Evolutionary conservation across 2,797 vertebrate species (phyloP), one percentile per base, ranked within the genome.

Genomic region (Microctenopoma lineatum): DNA sequence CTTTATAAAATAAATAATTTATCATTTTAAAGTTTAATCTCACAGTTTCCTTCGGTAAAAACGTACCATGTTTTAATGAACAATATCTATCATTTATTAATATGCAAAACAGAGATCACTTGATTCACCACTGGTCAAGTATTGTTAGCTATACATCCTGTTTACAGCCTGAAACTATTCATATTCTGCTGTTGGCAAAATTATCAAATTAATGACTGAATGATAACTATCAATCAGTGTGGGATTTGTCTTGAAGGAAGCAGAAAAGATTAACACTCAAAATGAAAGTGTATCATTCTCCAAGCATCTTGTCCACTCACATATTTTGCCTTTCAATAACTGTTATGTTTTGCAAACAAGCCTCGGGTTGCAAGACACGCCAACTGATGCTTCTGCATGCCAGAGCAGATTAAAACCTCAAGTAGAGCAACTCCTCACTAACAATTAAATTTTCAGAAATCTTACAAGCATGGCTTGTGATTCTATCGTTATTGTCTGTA

Each of bases 301-400:
- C n/a, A 27, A 59, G 59, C 55, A 66, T 44, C 7, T 56, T 7
- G n/a, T 57, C 15, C 39, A 15, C 54, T 68, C 15, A 2, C 55
- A 32, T 10, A 21, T 68, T 45, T 53, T 46, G 6, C 47, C 21
- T 26, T 13, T 29, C 45, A 18, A 16, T 52, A 52, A n/a, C 51
- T 5, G 4, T 5, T 45, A 45, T 51, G 26, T 59, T 60, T 44
- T 61, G 55, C 26, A 44, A 51, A 42, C 52, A 4, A 3, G 2
- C 45, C 51, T 58, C 27, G 39, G 0, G 59, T 39, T 21, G 18
- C 63, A 15, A 65, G 60, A 60, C 77, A 78, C 63, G 27, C 50
- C 59, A 3, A 10, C 60, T 14, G 61, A 69, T 42, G 65, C 81
- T 69, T 16, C 59, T 84, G 89, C 90, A 91, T 92, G 90, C 67